Base-by-base conservation (phyloP, 2,113 vertebrate species). In the Ptilorrhoa leucosticta region DNA sequence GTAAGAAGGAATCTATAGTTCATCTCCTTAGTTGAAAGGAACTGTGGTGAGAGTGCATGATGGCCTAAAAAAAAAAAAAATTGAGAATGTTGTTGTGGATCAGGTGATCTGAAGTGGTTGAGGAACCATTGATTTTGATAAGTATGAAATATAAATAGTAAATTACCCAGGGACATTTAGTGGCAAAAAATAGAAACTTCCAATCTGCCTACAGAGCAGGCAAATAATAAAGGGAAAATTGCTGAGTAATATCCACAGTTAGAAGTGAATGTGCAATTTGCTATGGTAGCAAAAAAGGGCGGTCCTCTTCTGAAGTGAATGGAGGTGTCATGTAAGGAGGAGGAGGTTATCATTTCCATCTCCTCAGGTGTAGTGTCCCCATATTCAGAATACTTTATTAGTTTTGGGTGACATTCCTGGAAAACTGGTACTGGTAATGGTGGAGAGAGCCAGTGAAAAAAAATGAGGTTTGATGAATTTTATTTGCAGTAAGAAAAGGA, bases 161-260 rank as follows among this genome's bases (percentile, higher is more conserved):
- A 68, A 90, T 75, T 75, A 50, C 37, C 15, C 68, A 48, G 83
- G 35, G 72, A 89, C n/a, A 35, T 70, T 92, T 66, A 78, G 28
- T 71, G 44, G 53, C 68, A 89, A 95, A 96, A 97, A 94, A 79
- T 89, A 94, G 92, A 89, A 84, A 87, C 71, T 94, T 93, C 61
- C 90, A 23, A 92, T 93, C 56, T 95, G 64, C 37, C 80, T 71
- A 33, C 40, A 72, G 86, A 88, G 54, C 73, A 68, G 60, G n/a
- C 30, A 83, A 63, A 56, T 91, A 94, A 83, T 90, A 65, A 84
- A 87, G 45, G 60, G 37, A 39, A 84, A 93, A 56, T 64, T 79
- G 88, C 90, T 89, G 92, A 92, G 47, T 90, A 92, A 94, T 79
- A 76, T 22, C 89, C 15, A 13, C 5, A 96, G 92, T 92, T 89